phyloP scores from a whole-genome alignment of 2,113 vertebrate species.

The Ceyx cyanopectus region DNA sequence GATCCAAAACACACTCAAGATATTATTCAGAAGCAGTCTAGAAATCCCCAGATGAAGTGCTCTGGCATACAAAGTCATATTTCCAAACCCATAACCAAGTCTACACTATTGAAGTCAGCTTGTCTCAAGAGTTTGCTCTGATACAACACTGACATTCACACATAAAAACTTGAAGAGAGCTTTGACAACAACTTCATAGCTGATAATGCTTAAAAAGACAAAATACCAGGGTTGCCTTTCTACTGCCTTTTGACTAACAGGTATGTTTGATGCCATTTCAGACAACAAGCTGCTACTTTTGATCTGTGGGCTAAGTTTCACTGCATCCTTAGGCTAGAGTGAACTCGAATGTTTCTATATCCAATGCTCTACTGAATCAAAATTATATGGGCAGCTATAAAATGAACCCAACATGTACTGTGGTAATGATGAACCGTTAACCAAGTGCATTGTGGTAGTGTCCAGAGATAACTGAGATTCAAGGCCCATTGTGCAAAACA shows the following conservation, averaged over 20 bases:
- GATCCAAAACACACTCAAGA: background rate
- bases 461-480: background rate
- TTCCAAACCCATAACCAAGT: background rate
- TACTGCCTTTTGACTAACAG: background rate
- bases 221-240: background rate
- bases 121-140: background rate
- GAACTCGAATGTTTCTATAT: background rate
- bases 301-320: background rate
- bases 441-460: background rate
- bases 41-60: background rate
- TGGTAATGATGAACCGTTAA: conserved; percentile 42
- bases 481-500: background rate
- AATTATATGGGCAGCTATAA: conserved; percentile 8
- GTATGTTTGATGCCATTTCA: background rate
- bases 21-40: background rate
- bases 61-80: background rate
- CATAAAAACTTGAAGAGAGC: background rate
- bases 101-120: background rate
- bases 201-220: background rate
- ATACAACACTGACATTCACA: background rate
- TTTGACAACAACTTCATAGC: conserved; percentile 25
- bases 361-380: background rate
- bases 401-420: background rate
- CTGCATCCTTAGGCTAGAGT: background rate
- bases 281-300: background rate